These are phyloP conservation scores for Actinostola sp. DNA, from an alignment of 92 coral and sea anemone genomes.

Conservation along the genomic window DNA sequence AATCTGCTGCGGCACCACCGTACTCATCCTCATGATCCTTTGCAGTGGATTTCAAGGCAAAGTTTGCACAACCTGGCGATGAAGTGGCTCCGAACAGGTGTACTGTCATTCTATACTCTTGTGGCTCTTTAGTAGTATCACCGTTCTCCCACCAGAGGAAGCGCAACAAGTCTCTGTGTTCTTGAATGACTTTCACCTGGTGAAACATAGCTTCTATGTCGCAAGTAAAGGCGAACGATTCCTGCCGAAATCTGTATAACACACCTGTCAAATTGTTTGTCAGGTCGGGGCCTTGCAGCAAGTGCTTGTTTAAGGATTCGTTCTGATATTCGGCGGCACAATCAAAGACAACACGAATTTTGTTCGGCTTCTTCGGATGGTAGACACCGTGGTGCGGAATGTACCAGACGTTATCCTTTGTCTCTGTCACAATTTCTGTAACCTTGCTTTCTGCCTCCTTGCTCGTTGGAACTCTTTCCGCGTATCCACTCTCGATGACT, in stretches of 20 bases:
- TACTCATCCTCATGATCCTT: slow-evolving; percentile 36
- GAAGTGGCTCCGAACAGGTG: slow-evolving; percentile 65
- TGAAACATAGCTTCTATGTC: slow-evolving; percentile 66
- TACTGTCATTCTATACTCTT: slow-evolving; percentile 43
- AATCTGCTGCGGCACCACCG: slow-evolving; percentile 33
- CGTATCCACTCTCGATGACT: slow-evolving; percentile 46
- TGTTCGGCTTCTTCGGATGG: slow-evolving; percentile 66
- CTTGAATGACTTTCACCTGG: slow-evolving; percentile 52
- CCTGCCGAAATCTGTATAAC: slow-evolving; percentile 44
- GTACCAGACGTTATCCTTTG: slow-evolving; percentile 54
- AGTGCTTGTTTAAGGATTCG: slow-evolving; percentile 66
- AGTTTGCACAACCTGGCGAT: slow-evolving; percentile 64
- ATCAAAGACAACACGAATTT: slow-evolving; percentile 58
- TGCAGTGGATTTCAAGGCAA: slow-evolving; percentile 48
- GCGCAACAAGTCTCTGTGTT: slow-evolving; percentile 51
- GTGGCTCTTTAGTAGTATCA: slow-evolving; percentile 26
- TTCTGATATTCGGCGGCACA: slow-evolving; percentile 35
- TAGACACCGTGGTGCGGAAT: slow-evolving; percentile 59
- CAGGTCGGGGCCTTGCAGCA: slow-evolving; percentile 64
- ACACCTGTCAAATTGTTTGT: slow-evolving; percentile 64
- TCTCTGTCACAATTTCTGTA: no score
- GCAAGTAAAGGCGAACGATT: slow-evolving; percentile 52
- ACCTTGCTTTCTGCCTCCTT: background rate
- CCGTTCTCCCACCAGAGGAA: slow-evolving; percentile 64
- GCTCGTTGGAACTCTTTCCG: slow-evolving; percentile 22